Conservation (phyloP, 2,797 vertebrate species). For the Glyptemys insculpta region DNA sequence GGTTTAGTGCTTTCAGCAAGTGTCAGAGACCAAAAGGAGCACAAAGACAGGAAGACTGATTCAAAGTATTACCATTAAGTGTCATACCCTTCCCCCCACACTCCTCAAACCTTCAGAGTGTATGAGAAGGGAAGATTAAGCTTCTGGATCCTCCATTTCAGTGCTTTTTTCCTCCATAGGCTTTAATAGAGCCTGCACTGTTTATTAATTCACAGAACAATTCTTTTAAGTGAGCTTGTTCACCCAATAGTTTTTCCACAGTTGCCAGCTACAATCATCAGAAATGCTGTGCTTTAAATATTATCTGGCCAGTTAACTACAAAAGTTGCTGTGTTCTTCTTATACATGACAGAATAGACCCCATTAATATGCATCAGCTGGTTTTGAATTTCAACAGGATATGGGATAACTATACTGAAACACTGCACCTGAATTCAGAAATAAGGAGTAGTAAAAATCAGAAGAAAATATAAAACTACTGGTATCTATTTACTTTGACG, state of each 20-base stretch:
- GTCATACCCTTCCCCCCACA: neutral
- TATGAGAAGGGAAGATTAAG: slow-evolving; percentile 13
- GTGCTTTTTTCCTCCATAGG: accelerated
- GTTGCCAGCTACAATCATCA: neutral
- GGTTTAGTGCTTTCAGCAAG: slow-evolving; percentile 74
- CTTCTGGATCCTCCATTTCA: neutral
- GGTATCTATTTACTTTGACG: neutral
- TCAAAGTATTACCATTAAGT: slow-evolving; percentile 61
- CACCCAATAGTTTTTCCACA: neutral
- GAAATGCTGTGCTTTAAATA: neutral
- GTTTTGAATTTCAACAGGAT: neutral
- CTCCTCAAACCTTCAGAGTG: slow-evolving; percentile 54
- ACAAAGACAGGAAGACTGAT: slow-evolving; percentile 65
- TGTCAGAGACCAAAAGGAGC: slow-evolving; percentile 75
- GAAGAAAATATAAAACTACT: neutral
- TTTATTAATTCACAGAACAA: neutral
- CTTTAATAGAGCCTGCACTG: neutral
- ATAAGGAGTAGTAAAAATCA: neutral
- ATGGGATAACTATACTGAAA: neutral
- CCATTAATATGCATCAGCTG: neutral
- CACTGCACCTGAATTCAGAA: neutral
- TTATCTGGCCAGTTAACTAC: neutral
- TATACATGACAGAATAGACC: neutral
- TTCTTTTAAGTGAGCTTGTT: slow-evolving; percentile 17
- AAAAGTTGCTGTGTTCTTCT: neutral